phyloP scores from a whole-genome alignment of 1,140 invertebrate genomes.

The Bombus huntii region DNA sequence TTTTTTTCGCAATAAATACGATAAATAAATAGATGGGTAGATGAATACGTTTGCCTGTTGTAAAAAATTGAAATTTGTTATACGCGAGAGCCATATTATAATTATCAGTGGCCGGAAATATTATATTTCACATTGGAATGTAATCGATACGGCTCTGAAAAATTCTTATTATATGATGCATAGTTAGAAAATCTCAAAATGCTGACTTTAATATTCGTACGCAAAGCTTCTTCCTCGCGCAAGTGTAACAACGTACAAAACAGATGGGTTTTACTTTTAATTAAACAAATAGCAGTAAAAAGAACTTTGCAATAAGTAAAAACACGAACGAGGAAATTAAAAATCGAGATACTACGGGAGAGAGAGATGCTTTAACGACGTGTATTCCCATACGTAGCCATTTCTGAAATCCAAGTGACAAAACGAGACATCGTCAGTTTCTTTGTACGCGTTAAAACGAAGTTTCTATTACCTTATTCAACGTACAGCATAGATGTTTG shows the following conservation, averaged over 20 bases:
- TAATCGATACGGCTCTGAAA: neutral
- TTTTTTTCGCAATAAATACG: no score
- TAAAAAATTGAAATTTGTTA: no score
- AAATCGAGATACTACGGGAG: neutral
- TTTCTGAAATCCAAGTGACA: neutral
- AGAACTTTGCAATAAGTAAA: no score
- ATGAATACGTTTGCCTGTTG: no score
- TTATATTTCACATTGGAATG: neutral
- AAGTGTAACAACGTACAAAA: neutral
- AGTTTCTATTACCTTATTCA: conserved; percentile 1
- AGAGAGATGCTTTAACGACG: neutral
- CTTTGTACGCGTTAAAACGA: neutral
- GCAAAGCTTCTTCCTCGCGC: neutral
- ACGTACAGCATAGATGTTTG: neutral
- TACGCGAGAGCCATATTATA: no score
- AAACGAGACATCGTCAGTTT: neutral
- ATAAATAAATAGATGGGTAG: no score
- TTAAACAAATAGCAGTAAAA: neutral
- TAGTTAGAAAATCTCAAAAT: neutral
- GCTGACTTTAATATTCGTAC: neutral
- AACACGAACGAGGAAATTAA: neutral
- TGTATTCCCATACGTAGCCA: neutral
- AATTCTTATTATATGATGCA: neutral
- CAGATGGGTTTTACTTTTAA: neutral
- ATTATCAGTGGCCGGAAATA: neutral